Base-by-base conservation (phyloP, 2,797 vertebrate genomes). In the Benthosema pterotum region DNA sequence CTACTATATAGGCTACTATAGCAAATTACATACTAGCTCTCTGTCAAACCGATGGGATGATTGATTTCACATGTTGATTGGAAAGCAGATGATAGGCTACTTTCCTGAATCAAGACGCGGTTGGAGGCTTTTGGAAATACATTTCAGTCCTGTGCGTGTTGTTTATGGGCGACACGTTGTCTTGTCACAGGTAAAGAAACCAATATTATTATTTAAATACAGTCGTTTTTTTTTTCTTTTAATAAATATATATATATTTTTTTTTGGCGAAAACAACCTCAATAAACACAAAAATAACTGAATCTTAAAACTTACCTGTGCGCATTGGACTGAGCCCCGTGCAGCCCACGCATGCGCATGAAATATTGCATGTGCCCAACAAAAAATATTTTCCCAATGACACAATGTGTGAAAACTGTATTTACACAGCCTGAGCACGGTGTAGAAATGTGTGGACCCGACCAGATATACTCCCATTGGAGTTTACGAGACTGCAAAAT, bases 391-490 rank as follows among this genome's bases (percentile, higher is more conserved):
- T 47, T 63, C 22, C 25, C 5, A 32, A 28, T 42, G 63, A 67
- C 54, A 65, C 60, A 53, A 75, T 5, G 67, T 78, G 72, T 77
- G 73, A 79, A 75, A 69, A 58, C 48, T 67, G 3, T 15, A 60
- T 72, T 71, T 64, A 82, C 80, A 79, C 74, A 85, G 72, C 77
- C n/a, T n/a, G 70, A 22, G 70, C 12, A 67, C 80, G 83, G 78
- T 82, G 64, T 57, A 17, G 11, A 19, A 71, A 78, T 72, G 74
- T 69, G 61, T 86, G 80, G 79, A 79, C 86, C 60, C 56, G 67
- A 56, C 86, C 60, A 58, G 67, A 56, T 67, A 78, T 84, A 80
- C 75, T 80, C 83, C 32, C 69, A 0, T 42, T n/a, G 1, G 42
- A 46, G 22, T 70, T 85, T 57, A 52, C 15, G 28, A 61, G 50